Conservation (phyloP, 1,140 invertebrate species). For the Drosophila biarmipes region DNA sequence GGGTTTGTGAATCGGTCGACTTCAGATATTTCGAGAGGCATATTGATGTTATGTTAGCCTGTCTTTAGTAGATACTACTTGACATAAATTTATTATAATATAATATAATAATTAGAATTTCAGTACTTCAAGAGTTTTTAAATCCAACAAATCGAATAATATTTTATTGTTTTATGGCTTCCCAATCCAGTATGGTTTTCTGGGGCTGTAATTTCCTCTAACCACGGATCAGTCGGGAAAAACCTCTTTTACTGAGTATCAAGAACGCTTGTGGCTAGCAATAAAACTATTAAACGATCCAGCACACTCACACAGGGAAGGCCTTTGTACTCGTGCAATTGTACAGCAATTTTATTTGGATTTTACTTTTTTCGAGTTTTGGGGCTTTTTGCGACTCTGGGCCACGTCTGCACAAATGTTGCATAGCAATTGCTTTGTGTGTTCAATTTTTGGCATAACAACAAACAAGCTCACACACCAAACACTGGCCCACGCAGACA, state of each 20-base stretch:
- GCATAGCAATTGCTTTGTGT: constrained; percentile 81
- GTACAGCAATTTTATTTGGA: constrained; percentile 71
- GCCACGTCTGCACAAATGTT: constrained; percentile 80
- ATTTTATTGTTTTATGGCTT: too few species aligned
- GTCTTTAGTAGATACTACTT: too few species aligned
- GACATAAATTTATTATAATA: too few species aligned
- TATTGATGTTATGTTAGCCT: too few species aligned
- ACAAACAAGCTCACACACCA: constrained; percentile 53
- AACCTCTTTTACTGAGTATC: constrained; percentile 21
- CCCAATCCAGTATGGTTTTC: too few species aligned
- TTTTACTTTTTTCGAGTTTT: constrained; percentile 50
- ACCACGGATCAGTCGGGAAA: neutral
- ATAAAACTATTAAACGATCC: constrained; percentile 68
- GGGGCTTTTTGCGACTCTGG: constrained; percentile 37
- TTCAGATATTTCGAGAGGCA: too few species aligned
- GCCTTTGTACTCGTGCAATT: constrained; percentile 57
- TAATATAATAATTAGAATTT: too few species aligned
- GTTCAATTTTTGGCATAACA: constrained; percentile 78
- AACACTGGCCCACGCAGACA: constrained; percentile 9
- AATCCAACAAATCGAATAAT: too few species aligned
- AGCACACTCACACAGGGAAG: constrained; percentile 13
- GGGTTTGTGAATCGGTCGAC: too few species aligned
- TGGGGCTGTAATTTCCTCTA: neutral
- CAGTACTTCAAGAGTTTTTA: too few species aligned
- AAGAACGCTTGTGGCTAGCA: constrained; percentile 39